Evolutionary conservation across 2,888 invertebrate genomes (phyloP).

Genomic region (Anarsia innoxiella): DNA sequence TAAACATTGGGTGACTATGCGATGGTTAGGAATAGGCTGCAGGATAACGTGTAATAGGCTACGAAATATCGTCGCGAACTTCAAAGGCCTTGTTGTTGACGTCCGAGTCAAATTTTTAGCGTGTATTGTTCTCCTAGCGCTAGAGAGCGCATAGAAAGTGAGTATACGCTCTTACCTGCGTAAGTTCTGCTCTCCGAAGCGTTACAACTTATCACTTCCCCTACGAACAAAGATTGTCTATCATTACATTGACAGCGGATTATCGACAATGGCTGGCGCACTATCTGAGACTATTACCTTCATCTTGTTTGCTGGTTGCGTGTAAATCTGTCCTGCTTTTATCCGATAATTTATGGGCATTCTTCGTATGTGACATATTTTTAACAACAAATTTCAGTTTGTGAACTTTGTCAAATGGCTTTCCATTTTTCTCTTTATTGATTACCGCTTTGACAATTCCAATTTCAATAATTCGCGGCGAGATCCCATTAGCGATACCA

Average conservation of each 20-base stretch:
- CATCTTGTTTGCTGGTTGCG: slow-evolving; percentile 36
- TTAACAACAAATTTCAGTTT: slow-evolving; percentile 67
- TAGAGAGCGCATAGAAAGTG: too few relatives aligned
- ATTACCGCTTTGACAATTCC: slow-evolving; percentile 45
- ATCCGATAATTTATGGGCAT: slow-evolving; percentile 57
- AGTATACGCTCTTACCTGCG: slow-evolving; percentile 52
- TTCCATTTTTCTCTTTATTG: slow-evolving; percentile 55
- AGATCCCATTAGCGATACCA: too few relatives aligned
- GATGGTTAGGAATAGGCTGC: too few relatives aligned
- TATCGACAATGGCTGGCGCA: slow-evolving; percentile 1
- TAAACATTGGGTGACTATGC: too few relatives aligned
- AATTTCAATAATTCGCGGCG: slow-evolving; percentile 38
- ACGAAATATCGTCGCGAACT: too few relatives aligned
- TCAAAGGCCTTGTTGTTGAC: too few relatives aligned
- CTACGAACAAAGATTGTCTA: slow-evolving; percentile 36
- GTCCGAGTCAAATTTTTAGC: too few relatives aligned
- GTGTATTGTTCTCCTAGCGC: too few relatives aligned
- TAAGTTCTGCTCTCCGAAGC: slow-evolving; percentile 50
- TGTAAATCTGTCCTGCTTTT: slow-evolving; percentile 48
- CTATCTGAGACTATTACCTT: slow-evolving; percentile 35
- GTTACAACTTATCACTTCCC: slow-evolving; percentile 40
- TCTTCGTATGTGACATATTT: slow-evolving; percentile 69
- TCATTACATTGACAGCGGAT: slow-evolving; percentile 8
- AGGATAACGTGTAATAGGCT: too few relatives aligned
- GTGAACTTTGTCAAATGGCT: slow-evolving; percentile 63